Evolutionary conservation across 2,797 vertebrate genomes (phyloP).

Genomic region (Gambusia yucatana): DNA sequence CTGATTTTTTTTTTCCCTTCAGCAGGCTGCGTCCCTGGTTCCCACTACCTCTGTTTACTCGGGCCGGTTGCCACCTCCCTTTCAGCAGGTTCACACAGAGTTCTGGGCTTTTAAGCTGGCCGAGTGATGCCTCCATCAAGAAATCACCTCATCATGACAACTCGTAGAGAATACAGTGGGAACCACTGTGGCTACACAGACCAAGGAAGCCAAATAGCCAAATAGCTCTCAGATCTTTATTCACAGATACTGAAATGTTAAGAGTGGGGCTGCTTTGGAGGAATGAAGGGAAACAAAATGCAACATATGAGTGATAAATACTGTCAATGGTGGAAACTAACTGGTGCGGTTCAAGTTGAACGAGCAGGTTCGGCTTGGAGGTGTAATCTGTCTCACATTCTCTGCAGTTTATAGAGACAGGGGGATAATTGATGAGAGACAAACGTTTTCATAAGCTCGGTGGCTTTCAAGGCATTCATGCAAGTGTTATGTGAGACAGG

Average conservation of each 20-base stretch:
- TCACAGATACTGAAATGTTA: conserved; percentile 31
- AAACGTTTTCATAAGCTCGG: conserved; percentile 66
- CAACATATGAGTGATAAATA: conserved; percentile 58
- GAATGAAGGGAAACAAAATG: conserved; percentile 36
- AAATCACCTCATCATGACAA: conserved; percentile 67
- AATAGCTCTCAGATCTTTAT: conserved; percentile 43
- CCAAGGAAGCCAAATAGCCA: conserved; percentile 7
- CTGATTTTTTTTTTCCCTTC: conserved; percentile 55
- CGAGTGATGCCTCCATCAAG: conserved; percentile 52
- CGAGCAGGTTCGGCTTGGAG: conserved; percentile 56
- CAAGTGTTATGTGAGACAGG: conserved; percentile 67
- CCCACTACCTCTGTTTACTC: conserved; percentile 62
- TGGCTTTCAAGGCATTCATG: conserved; percentile 66
- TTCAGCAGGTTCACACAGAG: conserved; percentile 73
- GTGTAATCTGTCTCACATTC: conserved; percentile 66
- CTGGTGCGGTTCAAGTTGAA: conserved; percentile 59
- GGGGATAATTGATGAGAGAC: conserved; percentile 64
- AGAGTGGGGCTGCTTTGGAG: conserved; percentile 43
- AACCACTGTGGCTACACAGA: conserved; percentile 27
- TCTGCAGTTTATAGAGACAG: conserved; percentile 49
- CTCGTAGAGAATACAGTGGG: conserved; percentile 31
- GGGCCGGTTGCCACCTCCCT: conserved; percentile 62
- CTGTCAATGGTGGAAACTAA: conserved; percentile 43
- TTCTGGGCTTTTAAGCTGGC: conserved; percentile 62
- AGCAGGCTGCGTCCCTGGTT: conserved; percentile 59